phyloP scores from a whole-genome alignment of 2,888 invertebrate genomes.

The Drosophila neoperkinsi region DNA sequence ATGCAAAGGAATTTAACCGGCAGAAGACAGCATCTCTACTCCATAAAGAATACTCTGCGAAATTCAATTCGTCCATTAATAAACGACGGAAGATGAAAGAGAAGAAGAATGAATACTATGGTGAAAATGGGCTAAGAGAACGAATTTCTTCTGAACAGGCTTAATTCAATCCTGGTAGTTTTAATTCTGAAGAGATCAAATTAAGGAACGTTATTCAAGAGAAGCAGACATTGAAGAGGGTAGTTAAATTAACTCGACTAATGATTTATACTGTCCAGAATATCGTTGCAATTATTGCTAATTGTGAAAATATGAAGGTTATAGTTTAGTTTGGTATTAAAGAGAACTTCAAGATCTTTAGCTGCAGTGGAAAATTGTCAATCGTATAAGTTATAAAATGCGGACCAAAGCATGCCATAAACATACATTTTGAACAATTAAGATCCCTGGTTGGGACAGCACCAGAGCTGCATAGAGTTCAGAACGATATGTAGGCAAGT shows the following conservation, averaged over 20 bases:
- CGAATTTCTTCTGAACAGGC: background rate
- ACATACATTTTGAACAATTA: no score
- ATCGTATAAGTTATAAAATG: no score
- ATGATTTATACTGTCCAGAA: background rate
- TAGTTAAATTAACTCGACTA: background rate
- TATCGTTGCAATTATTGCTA: background rate
- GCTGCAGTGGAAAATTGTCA: no score
- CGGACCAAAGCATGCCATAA: no score
- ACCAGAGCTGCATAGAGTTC: no score
- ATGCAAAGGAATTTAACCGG: background rate
- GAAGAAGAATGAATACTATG: background rate
- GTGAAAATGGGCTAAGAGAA: accelerated
- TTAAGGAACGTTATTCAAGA: background rate
- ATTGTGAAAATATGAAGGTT: background rate
- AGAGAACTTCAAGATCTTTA: no score
- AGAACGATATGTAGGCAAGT: no score
- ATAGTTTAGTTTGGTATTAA: background rate
- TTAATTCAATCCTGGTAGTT: background rate
- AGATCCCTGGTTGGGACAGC: no score
- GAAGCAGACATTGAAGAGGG: background rate
- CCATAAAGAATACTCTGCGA: background rate
- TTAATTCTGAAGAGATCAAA: background rate
- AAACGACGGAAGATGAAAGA: background rate
- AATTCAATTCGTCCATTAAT: background rate
- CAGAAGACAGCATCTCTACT: background rate